These are phyloP conservation scores for Drosophila repleta DNA, from an alignment of 1,140 invertebrate species.

Conservation along the genomic window DNA sequence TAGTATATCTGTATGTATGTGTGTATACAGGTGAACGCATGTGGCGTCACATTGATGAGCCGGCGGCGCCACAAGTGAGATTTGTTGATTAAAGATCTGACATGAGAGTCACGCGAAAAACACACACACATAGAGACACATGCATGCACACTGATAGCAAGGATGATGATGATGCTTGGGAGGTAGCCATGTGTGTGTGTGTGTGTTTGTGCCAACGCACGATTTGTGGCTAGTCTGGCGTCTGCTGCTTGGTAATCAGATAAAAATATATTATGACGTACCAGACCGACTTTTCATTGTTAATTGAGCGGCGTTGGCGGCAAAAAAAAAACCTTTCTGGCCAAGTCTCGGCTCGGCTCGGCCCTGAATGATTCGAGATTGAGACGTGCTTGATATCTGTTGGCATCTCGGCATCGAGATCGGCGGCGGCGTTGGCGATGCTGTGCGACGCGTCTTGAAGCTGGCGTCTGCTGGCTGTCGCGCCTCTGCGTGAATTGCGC, in stretches of 20 bases:
- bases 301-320: slow-evolving; percentile 68
- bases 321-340: slow-evolving; percentile 37
- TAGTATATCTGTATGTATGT: neutral
- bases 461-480: slow-evolving; percentile 68
- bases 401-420: slow-evolving; percentile 57
- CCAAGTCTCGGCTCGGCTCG: slow-evolving; percentile 29
- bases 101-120: slow-evolving; percentile 72
- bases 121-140: slow-evolving; percentile 22
- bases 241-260: slow-evolving; percentile 69
- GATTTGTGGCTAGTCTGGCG: slow-evolving; percentile 50
- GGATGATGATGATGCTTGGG: slow-evolving; percentile 53
- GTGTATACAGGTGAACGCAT: slow-evolving; percentile 21
- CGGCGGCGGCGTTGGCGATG: slow-evolving; percentile 35
- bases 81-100: slow-evolving; percentile 60
- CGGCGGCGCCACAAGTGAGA: slow-evolving; percentile 55
- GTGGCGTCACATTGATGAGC: slow-evolving; percentile 49
- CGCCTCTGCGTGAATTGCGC: slow-evolving; percentile 49
- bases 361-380: slow-evolving; percentile 64
- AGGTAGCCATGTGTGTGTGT: slow-evolving; percentile 13
- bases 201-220: slow-evolving; percentile 53
- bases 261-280: slow-evolving; percentile 81
- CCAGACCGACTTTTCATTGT: slow-evolving; percentile 76
- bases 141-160: slow-evolving; percentile 33
- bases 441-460: slow-evolving; percentile 40
- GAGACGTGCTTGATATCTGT: slow-evolving; percentile 77